phyloP scores from a whole-genome alignment of 2,797 vertebrate genomes.

The Sebastolobus alascanus region DNA sequence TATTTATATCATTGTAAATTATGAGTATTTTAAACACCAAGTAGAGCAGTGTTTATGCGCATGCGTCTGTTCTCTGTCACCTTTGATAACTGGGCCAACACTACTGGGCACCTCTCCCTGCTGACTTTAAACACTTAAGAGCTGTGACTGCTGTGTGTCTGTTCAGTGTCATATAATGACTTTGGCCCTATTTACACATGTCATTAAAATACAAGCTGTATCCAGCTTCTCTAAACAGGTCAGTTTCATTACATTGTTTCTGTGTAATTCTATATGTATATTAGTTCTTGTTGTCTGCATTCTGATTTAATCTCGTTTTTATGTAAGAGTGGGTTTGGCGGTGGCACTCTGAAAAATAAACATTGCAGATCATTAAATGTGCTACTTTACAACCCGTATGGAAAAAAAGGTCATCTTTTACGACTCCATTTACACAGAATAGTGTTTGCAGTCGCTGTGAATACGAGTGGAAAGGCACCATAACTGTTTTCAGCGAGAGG shows the following conservation, averaged over 20 bases:
- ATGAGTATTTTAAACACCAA: neutral
- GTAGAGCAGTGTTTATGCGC: neutral
- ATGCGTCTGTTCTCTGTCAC: constrained; percentile 39
- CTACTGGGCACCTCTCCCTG: constrained; percentile 41
- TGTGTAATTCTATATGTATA: neutral
- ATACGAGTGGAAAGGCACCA: neutral
- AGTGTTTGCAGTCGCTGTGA: constrained; percentile 1
- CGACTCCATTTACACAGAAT: neutral
- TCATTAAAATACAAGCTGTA: neutral
- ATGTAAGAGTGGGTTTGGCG: neutral
- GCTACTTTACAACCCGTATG: neutral
- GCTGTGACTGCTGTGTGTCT: constrained; percentile 23
- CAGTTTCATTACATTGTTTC: neutral
- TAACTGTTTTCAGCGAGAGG: constrained; percentile 7
- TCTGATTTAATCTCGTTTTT: neutral
- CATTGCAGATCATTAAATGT: neutral
- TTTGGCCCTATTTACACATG: constrained; percentile 14
- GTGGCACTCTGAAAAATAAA: neutral
- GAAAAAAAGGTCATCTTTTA: neutral
- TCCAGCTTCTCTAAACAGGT: neutral
- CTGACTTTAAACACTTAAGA: constrained; percentile 48
- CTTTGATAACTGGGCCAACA: constrained; percentile 58
- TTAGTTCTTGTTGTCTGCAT: neutral
- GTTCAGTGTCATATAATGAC: constrained; percentile 18
- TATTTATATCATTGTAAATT: neutral